These are phyloP conservation scores for Ursus arctos DNA, from an alignment of 2,113 vertebrate species.

Conservation along the genomic window DNA sequence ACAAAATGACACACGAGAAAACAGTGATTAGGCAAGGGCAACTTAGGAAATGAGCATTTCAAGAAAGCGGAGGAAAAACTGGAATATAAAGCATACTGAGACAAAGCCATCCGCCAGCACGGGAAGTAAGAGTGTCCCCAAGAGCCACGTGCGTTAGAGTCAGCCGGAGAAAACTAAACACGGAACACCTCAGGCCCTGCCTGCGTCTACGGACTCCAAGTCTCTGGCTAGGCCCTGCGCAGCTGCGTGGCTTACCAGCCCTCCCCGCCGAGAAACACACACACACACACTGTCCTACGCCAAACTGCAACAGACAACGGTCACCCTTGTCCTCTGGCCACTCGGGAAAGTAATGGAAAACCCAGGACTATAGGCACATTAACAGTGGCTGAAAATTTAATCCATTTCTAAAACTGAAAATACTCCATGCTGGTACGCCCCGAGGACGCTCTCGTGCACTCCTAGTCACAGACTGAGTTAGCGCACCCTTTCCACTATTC, in stretches of 20 bases:
- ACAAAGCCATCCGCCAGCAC: neutral
- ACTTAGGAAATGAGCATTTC: neutral
- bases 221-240: neutral
- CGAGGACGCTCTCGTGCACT: too few species aligned
- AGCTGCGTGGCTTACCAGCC: neutral
- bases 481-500: neutral
- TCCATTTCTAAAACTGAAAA: neutral
- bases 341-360: neutral
- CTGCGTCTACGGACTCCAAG: fast-evolving
- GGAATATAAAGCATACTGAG: neutral
- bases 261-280: neutral
- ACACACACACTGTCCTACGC: neutral
- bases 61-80: neutral
- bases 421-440: fast-evolving
- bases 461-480: neutral
- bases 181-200: neutral
- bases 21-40: neutral
- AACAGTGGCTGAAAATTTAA: neutral
- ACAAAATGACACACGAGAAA: neutral
- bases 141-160: neutral
- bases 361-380: fast-evolving
- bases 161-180: neutral
- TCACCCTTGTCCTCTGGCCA: neutral
- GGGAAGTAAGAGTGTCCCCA: neutral
- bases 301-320: neutral